Evolutionary conservation across 2,797 vertebrate species (phyloP), one percentile per base, ranked within the genome.

Genomic region (Knipowitschia caucasica): DNA sequence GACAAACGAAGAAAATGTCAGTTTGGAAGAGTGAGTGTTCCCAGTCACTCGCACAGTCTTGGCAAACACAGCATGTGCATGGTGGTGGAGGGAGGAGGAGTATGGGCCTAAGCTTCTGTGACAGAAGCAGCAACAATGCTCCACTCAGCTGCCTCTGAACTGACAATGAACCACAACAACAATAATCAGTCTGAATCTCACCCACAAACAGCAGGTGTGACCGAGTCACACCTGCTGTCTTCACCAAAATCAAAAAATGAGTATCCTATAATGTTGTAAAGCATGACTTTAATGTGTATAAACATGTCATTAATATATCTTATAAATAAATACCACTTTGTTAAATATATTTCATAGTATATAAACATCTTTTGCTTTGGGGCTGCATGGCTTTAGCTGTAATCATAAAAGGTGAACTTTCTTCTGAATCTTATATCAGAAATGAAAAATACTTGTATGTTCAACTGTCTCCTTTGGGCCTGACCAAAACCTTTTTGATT

Each of bases 91-190:
- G 77, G 67, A 77, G 81, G 81, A 83, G 73, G 18, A 77, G 67
- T 43, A 7, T 69, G 62, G 83, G 76, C 62, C 78, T 87, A 85
- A 89, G 86, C 83, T 79, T 73, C 73, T 85, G 86, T 88, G 90
- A 90, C 86, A 83, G 84, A 77, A 78, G 80, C 66, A 82, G 78
- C 69, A 74, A 76, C 76, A 79, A 64, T 59, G 74, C 83, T 80
- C 76, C 67, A 64, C 76, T 74, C 75, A 63, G 77, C 77, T 70
- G 66, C 76, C 75, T 78, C 84, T 86, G 84, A 89, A 89, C 86
- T 70, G 64, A 65, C 83, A 78, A 82, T 81, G 82, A 84, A 84
- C 83, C 71, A 79, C 78, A 75, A 72, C 81, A 83, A 81, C 80
- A 88, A 84, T 86, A 87, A 89, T 87, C 84, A 81, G 71, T 75